Conservation (phyloP, 2,888 invertebrate species). For the Sialis lutaria region DNA sequence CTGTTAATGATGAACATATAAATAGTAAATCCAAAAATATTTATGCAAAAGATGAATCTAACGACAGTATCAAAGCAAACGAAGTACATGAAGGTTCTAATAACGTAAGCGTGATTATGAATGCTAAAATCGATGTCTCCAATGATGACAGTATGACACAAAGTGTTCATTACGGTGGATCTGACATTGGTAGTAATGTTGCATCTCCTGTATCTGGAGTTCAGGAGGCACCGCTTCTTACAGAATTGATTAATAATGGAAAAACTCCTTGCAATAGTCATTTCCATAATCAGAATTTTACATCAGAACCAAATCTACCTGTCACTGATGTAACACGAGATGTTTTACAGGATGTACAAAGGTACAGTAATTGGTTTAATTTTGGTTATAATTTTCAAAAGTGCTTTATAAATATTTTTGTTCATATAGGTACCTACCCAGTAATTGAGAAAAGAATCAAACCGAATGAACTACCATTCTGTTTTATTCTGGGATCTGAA, state of each 20-base stretch:
- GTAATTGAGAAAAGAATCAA: too few relatives aligned
- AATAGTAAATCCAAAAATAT: conserved; percentile 33
- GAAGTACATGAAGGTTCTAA: not conserved
- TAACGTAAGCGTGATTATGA: conserved; percentile 1
- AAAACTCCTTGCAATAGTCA: conserved; percentile 1
- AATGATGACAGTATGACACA: conserved; percentile 8
- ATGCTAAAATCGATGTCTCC: not conserved
- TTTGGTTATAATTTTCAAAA: not conserved
- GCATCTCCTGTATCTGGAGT: conserved; percentile 4
- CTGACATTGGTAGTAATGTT: not conserved
- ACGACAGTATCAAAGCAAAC: conserved; percentile 14
- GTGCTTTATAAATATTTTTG: too few relatives aligned
- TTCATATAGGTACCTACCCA: too few relatives aligned
- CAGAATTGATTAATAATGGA: conserved; percentile 9
- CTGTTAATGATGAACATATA: conserved; percentile 20
- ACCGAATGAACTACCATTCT: too few relatives aligned
- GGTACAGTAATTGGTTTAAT: conserved; percentile 31
- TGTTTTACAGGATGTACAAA: conserved; percentile 48
- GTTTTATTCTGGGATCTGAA: too few relatives aligned
- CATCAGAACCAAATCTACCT: not conserved
- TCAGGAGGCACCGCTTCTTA: conserved; percentile 10
- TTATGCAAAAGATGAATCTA: conserved; percentile 15
- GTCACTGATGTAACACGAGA: conserved; percentile 33
- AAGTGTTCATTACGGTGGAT: conserved; percentile 14
- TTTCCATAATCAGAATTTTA: conserved; percentile 2